Evolutionary conservation across 2,797 vertebrate species (phyloP), one percentile per base, ranked within the genome.

Genomic region (Sebastes oblongus): DNA sequence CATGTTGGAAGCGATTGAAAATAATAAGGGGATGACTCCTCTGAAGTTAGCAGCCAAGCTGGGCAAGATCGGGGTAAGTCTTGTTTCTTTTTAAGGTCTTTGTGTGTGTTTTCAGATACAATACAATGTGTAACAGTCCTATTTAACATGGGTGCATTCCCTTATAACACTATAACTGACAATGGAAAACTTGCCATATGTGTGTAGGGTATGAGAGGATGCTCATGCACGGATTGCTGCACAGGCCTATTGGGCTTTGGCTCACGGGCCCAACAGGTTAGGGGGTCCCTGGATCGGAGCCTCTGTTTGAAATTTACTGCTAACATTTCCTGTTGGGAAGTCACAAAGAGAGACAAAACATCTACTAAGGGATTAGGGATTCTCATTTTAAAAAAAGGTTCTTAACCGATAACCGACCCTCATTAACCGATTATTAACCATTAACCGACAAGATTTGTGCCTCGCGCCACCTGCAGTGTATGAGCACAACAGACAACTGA

Each of bases 31-130:
- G 3, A 88, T 98, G 69, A 98, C 96, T 0, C 96, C 98, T 0
- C 91, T 99, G 86, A 97, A 96, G 52, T 88, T 98, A 55, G 97
- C 97, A 0, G 97, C 97, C 73, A 96, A 96, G 88, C 96, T 94
- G 0, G 97, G 97, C 65, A 98, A 97, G 92, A 96, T 97, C 2
- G 95, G 95, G 95, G 98, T 98, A 93, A 42, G 95, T 82, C 5
- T 25, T 2, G 11, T 70, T 16, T 16, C 22, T 58, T 39, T 24
- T 8, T 0, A 12, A 16, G 5, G n/a, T 34, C 8, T 50, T 8
- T 29, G 27, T 66, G 29, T 72, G n/a, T 58, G 6, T 75, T 25
- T 34, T 29, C 12, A 9, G 7, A 16, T 39, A 29, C 11, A 24
- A 4, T 1, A 39, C 14, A 30, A 46, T 42, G 29, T 10, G 6